Evolutionary conservation across 2,888 invertebrate species (phyloP).

Genomic region (Sussaba pulchella): DNA sequence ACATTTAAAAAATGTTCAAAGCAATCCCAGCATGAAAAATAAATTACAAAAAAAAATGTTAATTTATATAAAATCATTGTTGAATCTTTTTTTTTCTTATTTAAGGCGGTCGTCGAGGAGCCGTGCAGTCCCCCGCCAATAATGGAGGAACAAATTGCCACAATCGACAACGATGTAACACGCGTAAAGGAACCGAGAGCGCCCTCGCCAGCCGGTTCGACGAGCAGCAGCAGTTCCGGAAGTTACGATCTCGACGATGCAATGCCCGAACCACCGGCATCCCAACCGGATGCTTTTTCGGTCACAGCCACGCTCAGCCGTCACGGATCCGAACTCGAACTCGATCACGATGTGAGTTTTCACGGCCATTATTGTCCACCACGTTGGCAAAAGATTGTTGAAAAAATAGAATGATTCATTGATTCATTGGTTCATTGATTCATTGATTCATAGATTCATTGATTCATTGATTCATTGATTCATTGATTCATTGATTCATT

Average conservation of each 20-base stretch:
- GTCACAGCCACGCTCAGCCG: conserved; percentile 73
- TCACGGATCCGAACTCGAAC: conserved; percentile 77
- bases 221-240: conserved; percentile 82
- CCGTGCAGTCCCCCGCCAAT: too few species aligned
- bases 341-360: conserved; percentile 77
- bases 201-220: conserved; percentile 79
- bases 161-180: conserved; percentile 68
- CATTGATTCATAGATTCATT: too few species aligned
- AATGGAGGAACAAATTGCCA: too few species aligned
- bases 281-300: conserved; percentile 69
- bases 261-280: conserved; percentile 75
- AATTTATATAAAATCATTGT: not conserved
- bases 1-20: not conserved
- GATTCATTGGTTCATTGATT: too few species aligned
- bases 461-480: too few species aligned
- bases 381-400: too few species aligned
- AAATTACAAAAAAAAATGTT: not conserved
- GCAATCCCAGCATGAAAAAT: not conserved
- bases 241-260: conserved; percentile 83
- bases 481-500: too few species aligned
- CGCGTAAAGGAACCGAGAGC: conserved; percentile 72
- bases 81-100: not conserved
- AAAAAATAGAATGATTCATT: too few species aligned
- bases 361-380: too few species aligned
- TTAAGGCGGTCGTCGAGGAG: conserved; percentile 80